Evolutionary conservation across 2,888 invertebrate genomes (phyloP).

Genomic region (Linyphia triangularis): DNA sequence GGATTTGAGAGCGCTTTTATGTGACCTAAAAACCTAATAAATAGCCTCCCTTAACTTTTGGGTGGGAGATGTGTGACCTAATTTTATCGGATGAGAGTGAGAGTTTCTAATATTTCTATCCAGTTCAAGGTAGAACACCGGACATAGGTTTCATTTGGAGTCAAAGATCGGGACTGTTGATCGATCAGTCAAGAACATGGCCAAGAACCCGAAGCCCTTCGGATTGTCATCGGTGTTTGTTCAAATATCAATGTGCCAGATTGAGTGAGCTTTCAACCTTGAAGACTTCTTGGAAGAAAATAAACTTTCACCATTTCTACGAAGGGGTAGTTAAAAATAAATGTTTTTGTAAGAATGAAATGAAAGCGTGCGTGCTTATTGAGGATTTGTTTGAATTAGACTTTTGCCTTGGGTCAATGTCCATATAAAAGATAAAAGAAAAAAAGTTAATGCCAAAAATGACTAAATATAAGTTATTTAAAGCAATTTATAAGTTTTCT

Average conservation of each 20-base stretch:
- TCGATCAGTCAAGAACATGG: constrained; percentile 17
- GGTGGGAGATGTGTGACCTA: constrained; percentile 59
- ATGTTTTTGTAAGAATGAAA: not conserved
- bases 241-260: not conserved
- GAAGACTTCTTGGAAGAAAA: not conserved
- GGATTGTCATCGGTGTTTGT: not conserved
- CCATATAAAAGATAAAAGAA: no score
- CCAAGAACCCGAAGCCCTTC: not conserved
- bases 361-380: not conserved
- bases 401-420: no score
- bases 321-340: not conserved
- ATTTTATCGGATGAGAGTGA: constrained; percentile 30
- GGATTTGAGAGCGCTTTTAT: constrained; percentile 37
- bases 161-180: constrained; percentile 40
- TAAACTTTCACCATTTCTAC: not conserved
- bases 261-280: no score
- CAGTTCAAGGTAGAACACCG: constrained; percentile 65
- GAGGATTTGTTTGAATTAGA: no score
- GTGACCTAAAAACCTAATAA: constrained; percentile 63
- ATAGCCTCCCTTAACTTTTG: constrained; percentile 47
- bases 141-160: not conserved
- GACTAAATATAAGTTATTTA: no score
- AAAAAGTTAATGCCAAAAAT: no score
- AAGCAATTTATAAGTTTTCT: no score
- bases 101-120: constrained; percentile 39